phyloP scores from a whole-genome alignment of 2,797 vertebrate species.

The Liparis tanakae region DNA sequence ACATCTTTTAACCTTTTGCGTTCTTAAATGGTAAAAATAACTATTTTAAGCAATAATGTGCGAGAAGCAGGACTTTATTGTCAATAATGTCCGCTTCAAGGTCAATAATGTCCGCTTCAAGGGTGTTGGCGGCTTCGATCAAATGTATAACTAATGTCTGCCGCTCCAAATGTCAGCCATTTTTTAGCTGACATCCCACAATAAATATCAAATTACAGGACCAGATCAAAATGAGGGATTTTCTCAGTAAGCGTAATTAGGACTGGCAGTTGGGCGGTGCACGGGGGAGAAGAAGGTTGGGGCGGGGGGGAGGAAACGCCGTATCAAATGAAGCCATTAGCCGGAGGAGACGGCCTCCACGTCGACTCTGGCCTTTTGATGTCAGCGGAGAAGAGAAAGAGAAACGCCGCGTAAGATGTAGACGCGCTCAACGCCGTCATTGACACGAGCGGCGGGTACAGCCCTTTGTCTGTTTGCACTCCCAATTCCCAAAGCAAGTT shows the following conservation, averaged over 20 bases:
- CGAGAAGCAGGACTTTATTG: too few species aligned
- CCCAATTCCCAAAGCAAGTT: conserved; percentile 28
- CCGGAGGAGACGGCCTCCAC: conserved; percentile 1
- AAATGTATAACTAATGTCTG: conserved; percentile 61
- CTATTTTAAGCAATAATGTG: too few species aligned
- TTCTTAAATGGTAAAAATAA: background rate
- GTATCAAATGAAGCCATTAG: conserved; percentile 35
- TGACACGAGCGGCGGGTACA: conserved; percentile 31
- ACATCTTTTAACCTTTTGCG: background rate
- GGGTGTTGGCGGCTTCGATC: conserved; percentile 39
- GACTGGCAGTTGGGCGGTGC: background rate
- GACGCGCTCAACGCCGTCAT: background rate
- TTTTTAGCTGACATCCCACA: conserved; percentile 43
- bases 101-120: too few species aligned
- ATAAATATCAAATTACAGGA: conserved; percentile 47
- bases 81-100: too few species aligned
- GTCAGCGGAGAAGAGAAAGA: conserved; percentile 27
- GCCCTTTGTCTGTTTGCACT: conserved; percentile 27
- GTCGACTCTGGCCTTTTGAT: conserved; percentile 12
- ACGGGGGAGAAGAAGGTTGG: too few species aligned
- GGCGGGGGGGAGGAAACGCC: background rate
- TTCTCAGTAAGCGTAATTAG: conserved; percentile 15
- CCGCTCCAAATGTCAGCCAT: conserved; percentile 55
- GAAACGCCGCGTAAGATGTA: conserved; percentile 16
- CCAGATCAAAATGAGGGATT: conserved; percentile 42